Conservation (phyloP, 2,888 invertebrate genomes). For the Polietes domitor region DNA sequence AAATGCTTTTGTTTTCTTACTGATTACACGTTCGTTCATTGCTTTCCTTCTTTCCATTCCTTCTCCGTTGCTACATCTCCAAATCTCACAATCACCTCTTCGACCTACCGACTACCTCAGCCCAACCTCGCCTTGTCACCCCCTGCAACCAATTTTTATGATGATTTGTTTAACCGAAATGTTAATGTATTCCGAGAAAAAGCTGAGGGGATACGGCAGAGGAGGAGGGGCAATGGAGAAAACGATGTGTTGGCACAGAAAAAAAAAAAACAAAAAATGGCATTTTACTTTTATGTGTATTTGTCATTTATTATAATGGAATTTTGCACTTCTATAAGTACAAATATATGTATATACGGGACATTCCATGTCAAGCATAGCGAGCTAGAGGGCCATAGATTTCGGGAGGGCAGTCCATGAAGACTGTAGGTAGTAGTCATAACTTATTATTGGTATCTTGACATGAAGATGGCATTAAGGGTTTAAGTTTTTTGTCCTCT, state of each 20-base stretch:
- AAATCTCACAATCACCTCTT: background rate
- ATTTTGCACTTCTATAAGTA: background rate
- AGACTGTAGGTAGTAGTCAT: too few relatives aligned
- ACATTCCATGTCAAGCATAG: too few relatives aligned
- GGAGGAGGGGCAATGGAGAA: slow-evolving; percentile 15
- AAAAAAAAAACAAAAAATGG: background rate
- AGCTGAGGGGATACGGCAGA: background rate
- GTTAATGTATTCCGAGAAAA: slow-evolving; percentile 22
- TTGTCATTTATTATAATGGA: slow-evolving; percentile 24
- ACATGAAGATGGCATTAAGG: too few relatives aligned
- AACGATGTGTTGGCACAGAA: background rate
- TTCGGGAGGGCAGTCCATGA: too few relatives aligned
- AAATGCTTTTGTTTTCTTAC: slow-evolving; percentile 33
- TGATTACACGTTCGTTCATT: slow-evolving; percentile 47
- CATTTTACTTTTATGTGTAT: slow-evolving; percentile 3
- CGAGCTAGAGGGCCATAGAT: too few relatives aligned
- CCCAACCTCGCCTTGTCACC: background rate
- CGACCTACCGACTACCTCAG: background rate
- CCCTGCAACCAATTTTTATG: slow-evolving; percentile 37
- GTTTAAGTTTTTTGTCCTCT: too few relatives aligned
- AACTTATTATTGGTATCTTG: too few relatives aligned
- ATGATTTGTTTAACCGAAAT: slow-evolving; percentile 52
- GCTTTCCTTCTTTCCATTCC: too few relatives aligned
- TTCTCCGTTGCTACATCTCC: too few relatives aligned
- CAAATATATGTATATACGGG: background rate